Evolutionary conservation across 2,888 invertebrate genomes (phyloP).

Genomic region (Theretra japonica): DNA sequence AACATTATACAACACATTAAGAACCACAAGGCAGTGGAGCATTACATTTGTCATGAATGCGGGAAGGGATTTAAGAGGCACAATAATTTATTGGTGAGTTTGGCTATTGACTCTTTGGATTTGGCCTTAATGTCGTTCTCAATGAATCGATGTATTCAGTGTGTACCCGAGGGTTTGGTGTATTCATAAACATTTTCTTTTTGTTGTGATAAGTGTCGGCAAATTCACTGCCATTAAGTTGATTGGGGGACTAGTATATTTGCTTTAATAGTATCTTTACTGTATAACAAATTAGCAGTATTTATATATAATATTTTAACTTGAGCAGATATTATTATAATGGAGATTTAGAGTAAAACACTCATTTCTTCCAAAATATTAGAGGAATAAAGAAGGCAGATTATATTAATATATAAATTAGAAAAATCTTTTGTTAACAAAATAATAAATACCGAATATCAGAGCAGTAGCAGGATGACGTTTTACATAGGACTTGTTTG

Average conservation of each 20-base stretch:
- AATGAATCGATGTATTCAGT: neutral
- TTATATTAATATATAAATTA: no score
- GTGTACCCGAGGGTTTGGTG: neutral
- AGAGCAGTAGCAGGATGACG: no score
- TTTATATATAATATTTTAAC: neutral
- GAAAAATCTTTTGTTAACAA: no score
- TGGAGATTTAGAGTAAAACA: no score
- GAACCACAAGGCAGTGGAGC: constrained; percentile 48
- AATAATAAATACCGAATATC: no score
- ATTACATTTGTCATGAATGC: constrained; percentile 60
- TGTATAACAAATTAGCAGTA: neutral
- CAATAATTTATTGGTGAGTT: constrained; percentile 53
- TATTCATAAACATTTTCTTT: neutral
- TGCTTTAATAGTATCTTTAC: neutral
- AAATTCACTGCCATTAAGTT: neutral
- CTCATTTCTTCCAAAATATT: no score
- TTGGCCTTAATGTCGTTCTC: neutral
- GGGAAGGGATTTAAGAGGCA: constrained; percentile 56
- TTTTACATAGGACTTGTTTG: no score
- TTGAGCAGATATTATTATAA: no score
- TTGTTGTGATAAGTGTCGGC: neutral
- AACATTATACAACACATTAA: constrained; percentile 52
- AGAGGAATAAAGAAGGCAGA: no score
- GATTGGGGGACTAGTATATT: neutral
- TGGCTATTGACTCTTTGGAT: constrained; percentile 26